These are phyloP conservation scores for Neodon shergylaensis DNA, from an alignment of 2,113 vertebrate genomes.

Conservation along the genomic window DNA sequence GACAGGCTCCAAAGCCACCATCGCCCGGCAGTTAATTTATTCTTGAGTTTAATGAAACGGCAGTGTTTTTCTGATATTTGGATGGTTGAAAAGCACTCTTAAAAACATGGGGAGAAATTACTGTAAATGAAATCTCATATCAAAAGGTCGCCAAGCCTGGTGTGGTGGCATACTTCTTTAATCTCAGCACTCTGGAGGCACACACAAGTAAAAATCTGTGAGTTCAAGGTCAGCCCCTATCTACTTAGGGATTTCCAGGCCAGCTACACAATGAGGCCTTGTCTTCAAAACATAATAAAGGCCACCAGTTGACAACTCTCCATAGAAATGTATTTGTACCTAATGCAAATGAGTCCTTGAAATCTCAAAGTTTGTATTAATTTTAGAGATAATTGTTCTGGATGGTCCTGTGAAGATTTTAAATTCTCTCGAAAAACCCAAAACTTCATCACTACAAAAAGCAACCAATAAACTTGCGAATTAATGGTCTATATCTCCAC, in stretches of 20 bases:
- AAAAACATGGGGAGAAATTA: constrained; percentile 6
- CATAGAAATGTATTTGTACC: constrained; percentile 21
- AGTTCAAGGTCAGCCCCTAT: neutral
- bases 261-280: neutral
- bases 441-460: constrained; percentile 11
- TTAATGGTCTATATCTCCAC: neutral
- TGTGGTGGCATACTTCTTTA: neutral
- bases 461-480: neutral
- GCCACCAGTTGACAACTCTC: neutral
- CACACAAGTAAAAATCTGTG: neutral
- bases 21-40: constrained; percentile 19
- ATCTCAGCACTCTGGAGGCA: neutral
- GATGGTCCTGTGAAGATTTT: constrained; percentile 47
- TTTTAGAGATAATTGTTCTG: neutral
- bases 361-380: neutral
- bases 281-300: neutral
- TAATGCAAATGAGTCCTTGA: constrained; percentile 31
- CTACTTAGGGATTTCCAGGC: neutral
- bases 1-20: too few relatives aligned
- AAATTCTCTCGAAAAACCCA: constrained; percentile 29
- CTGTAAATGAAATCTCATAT: constrained; percentile 6
- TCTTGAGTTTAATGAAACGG: constrained; percentile 19
- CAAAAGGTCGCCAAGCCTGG: neutral
- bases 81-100: constrained; percentile 14
- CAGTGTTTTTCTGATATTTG: neutral